These are phyloP conservation scores for Myocastor coypus DNA, from an alignment of 2,113 vertebrate genomes.

Conservation along the genomic window DNA sequence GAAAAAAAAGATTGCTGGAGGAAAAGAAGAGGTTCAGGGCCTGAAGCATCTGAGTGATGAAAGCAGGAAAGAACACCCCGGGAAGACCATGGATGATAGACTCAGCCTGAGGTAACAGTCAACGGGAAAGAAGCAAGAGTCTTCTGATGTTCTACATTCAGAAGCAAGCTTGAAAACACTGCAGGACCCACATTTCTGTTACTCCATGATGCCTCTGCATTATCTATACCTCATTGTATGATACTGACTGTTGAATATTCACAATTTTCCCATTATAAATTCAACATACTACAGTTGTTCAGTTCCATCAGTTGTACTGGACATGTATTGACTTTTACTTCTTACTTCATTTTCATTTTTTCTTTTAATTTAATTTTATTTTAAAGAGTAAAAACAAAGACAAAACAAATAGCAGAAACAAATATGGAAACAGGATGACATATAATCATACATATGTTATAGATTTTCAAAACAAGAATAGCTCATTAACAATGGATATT, in stretches of 20 bases:
- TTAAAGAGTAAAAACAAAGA: no score
- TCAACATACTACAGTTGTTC: neutral
- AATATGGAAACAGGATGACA: no score
- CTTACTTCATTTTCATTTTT: neutral
- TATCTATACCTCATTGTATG: neutral
- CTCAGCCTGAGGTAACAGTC: no score
- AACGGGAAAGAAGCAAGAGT: neutral
- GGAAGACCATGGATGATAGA: fast-evolving
- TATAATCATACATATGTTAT: no score
- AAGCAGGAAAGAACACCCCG: neutral
- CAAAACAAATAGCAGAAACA: no score
- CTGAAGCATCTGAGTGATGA: neutral
- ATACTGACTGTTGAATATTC: no score
- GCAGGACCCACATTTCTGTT: neutral
- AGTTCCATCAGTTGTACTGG: neutral
- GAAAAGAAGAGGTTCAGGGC: neutral
- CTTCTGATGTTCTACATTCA: neutral
- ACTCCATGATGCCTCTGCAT: fast-evolving
- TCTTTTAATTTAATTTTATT: no score
- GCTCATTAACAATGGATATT: no score
- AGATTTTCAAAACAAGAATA: no score
- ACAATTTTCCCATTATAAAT: neutral
- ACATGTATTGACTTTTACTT: neutral
- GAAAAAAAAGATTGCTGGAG: neutral
- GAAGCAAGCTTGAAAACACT: neutral